Base-by-base conservation (phyloP, 2,797 vertebrate genomes). In the Urosaurus nigricauda region DNA sequence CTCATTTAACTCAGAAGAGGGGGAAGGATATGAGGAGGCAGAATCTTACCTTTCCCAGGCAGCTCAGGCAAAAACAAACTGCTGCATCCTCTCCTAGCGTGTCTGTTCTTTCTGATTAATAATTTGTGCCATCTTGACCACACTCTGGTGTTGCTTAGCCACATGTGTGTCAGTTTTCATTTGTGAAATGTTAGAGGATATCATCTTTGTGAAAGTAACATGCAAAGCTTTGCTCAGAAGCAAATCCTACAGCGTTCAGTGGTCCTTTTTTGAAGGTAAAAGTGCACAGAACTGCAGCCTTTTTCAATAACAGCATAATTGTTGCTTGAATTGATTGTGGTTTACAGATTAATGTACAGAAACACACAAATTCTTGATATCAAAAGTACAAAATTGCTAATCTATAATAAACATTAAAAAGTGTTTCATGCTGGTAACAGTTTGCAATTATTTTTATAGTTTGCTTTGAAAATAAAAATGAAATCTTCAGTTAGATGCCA, bases 391-490 rank as follows among this genome's bases (percentile, higher is more conserved):
- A n/a, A 63, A 88, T 73, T 47, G 21, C 32, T 13, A 51, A 83
- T 37, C n/a, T 70, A 83, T 32, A 58, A 73, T 75, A 47, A 84
- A 3, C n/a, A 56, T 88, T 79, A 56, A 1, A 84, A 70, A 81
- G 86, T 51, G 83, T 65, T 91, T 6, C 0, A 2, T 29, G 7
- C 1, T 40, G 1, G 14, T 85, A 1, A 6, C 14, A 1, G 14
- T 84, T 86, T 8, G 2, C 8, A 80, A 21, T 78, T 70, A 8
- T 84, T 4, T 68, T 79, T 8, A 43, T 0, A 0, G 24, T 37
- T 89, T 63, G n/a, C 4, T 83, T 80, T 56, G 14, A 71, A 86
- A 79, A 51, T 79, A 88, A 84, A 24, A 83, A 29, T 37, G 4
- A 86, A 35, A 81, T 83, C 43, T 68, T 78, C 0, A 3, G 51